Conservation (phyloP, 1,140 invertebrate species). For the Drusus annulatus region DNA sequence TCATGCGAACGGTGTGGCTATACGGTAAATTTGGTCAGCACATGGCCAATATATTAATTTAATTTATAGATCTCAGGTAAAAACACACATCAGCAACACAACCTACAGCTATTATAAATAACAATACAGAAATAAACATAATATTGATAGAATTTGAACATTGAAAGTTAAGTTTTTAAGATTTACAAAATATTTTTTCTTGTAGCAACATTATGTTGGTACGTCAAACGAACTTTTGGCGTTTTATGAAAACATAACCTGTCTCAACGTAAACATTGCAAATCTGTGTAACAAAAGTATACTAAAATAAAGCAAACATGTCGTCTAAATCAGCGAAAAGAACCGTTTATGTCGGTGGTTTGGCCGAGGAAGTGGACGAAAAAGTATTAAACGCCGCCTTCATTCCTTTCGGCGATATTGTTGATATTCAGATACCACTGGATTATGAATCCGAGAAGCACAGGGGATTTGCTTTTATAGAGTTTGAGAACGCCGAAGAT, state of each 20-base stretch:
- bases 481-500: slow-evolving; percentile 96
- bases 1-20: too few relatives aligned
- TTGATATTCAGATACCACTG: slow-evolving; percentile 97
- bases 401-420: slow-evolving; percentile 97
- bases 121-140: too few relatives aligned
- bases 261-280: too few relatives aligned
- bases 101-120: too few relatives aligned
- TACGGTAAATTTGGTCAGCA: too few relatives aligned
- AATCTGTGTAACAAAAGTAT: not conserved
- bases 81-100: too few relatives aligned
- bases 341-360: slow-evolving; percentile 89
- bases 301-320: slow-evolving; percentile 59
- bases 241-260: not conserved
- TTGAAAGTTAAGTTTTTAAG: too few relatives aligned
- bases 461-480: slow-evolving; percentile 97
- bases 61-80: too few relatives aligned
- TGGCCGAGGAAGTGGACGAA: slow-evolving; percentile 98
- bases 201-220: not conserved
- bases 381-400: slow-evolving; percentile 97
- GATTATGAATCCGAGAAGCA: slow-evolving; percentile 99
- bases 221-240: not conserved
- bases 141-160: too few relatives aligned
- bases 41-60: too few relatives aligned
- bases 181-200: too few relatives aligned
- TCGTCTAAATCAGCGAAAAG: slow-evolving; percentile 76